Evolutionary conservation across 2,797 vertebrate genomes (phyloP), one percentile per base, ranked within the genome.

Genomic region (Oryzias sinensis): DNA sequence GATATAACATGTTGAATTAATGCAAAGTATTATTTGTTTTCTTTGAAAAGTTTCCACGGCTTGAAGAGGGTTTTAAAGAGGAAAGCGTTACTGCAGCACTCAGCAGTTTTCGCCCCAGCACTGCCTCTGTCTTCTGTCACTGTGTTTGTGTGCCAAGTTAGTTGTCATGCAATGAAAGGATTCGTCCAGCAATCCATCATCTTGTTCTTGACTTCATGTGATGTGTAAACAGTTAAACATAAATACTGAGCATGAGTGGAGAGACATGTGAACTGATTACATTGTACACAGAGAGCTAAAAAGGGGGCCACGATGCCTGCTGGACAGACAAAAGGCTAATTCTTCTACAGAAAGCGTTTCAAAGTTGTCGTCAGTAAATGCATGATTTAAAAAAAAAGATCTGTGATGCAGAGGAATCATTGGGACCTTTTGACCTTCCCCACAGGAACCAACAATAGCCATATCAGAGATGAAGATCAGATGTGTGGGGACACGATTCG

Each of bases 221-320:
- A 70, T 63, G 76, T 84, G 53, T 70, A 72, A 81, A 85, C 79
- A 84, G 14, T 46, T 46, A 74, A 61, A 65, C 70, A 73, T 81
- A 80, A 86, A 86, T 79, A 84, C 72, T 80, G 72, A 72, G 54
- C 59, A 27, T 0, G 67, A 64, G 46, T 16, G 43, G 53, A 65
- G 52, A n/a, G 54, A 70, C 74, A 56, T 57, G 60, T 44, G 3
- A 3, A 14, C 40, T 78, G 83, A 73, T 85, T 77, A 82, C 53
- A 82, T 43, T 70, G 59, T 77, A 85, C 65, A 84, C 76, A 83
- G 40, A 9, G 43, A 65, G 59, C 13, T 65, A 60, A 70, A 72
- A 58, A 52, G 46, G 53, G 53, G 14, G 27, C 49, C 16, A 42
- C 43, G 16, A 53, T 59, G 45, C 27, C 51, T 6, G 8, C 62